A percentile compares a stretch with the other conserved stretches of the same genome.
Conservation (phyloP, 1,140 invertebrate genomes). For the Eupeodes corollae region DNA sequence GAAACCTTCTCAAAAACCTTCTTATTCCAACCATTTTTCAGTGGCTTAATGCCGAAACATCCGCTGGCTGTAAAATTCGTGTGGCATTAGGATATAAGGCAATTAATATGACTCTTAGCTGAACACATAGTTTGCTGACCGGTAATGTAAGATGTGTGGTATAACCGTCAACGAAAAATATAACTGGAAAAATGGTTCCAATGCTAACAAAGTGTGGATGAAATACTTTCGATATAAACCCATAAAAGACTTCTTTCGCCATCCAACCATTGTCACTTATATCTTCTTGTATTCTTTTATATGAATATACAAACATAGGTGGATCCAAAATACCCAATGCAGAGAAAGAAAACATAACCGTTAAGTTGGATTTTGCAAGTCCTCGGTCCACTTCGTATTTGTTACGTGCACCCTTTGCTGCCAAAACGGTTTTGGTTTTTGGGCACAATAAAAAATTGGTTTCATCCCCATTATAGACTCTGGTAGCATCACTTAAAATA, state of each 20-base stretch:
- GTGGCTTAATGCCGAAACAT: too few species aligned
- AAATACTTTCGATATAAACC: slow-evolving; percentile 2
- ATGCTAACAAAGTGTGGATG: not conserved
- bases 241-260: slow-evolving; percentile 3
- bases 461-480: slow-evolving; percentile 31
- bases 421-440: slow-evolving; percentile 27
- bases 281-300: slow-evolving; percentile 13
- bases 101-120: slow-evolving; percentile 1
- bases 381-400: slow-evolving; percentile 22
- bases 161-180: too few species aligned
- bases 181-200: not conserved
- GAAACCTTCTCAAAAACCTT: not conserved
- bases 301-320: slow-evolving; percentile 16
- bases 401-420: slow-evolving; percentile 22
- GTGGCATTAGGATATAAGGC: too few species aligned
- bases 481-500: slow-evolving; percentile 19
- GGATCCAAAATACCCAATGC: slow-evolving; percentile 10
- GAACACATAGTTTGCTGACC: not conserved
- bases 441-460: slow-evolving; percentile 26
- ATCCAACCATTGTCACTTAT: not conserved
- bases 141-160: not conserved
- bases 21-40: too few species aligned
- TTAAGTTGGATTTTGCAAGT: slow-evolving; percentile 31
- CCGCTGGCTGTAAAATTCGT: too few species aligned
- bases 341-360: slow-evolving; percentile 23